These are phyloP conservation scores for Poliocrania exsul DNA, from an alignment of 2,797 vertebrate genomes.

Conservation along the genomic window DNA sequence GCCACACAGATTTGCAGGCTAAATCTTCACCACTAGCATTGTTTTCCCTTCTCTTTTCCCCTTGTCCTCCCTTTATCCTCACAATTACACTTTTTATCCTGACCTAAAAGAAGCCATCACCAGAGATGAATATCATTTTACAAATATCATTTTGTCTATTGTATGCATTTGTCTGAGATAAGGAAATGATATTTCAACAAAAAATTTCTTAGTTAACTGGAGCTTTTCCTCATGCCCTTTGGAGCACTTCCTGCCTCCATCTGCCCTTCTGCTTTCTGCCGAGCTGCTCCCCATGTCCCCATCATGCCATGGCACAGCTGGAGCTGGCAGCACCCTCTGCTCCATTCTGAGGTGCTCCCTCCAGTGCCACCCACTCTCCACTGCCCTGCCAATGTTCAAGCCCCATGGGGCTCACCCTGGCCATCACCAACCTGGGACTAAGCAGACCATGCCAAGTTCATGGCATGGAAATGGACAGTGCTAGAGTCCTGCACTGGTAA, in stretches of 20 bases:
- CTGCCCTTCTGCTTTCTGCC: background rate
- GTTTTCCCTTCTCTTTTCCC: background rate
- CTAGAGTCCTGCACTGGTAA: background rate
- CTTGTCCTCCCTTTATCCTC: background rate
- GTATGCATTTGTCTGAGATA: background rate
- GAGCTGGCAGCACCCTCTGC: background rate
- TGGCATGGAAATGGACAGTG: accelerated
- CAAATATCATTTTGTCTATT: background rate
- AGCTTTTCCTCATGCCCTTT: background rate
- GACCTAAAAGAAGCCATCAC: background rate
- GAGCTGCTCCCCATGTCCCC: accelerated
- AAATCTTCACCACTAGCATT: background rate
- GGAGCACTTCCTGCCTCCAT: accelerated
- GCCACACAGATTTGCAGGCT: background rate
- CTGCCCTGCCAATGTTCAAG: background rate
- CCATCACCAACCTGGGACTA: background rate
- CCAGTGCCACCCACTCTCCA: background rate
- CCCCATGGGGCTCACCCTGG: accelerated
- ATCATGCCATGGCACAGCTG: accelerated
- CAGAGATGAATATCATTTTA: background rate
- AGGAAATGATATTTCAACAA: background rate
- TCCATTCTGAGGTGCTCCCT: background rate
- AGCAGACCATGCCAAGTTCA: background rate
- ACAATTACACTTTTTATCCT: background rate
- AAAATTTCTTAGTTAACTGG: accelerated